Percentiles rank a stretch among this genome's conserved stretches.
phyloP scores from a whole-genome alignment of 64 coral and sea anemone species.

The Exaiptasia diaphana region DNA sequence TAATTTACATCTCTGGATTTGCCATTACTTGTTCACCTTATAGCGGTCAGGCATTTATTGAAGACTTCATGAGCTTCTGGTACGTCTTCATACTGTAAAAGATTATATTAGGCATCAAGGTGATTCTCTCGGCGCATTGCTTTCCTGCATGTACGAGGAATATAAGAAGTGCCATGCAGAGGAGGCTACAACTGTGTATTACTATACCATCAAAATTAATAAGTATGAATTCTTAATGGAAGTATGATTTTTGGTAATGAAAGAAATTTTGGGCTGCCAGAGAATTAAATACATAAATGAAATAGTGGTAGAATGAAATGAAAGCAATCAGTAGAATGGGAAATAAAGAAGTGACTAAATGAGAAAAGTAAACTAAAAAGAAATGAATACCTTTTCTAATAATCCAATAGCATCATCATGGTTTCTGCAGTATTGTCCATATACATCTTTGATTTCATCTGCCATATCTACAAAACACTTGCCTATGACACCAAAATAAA shows the following conservation, averaged over 20 bases:
- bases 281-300: background rate
- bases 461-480: conserved; percentile 93
- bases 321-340: background rate
- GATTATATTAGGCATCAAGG: background rate
- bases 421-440: conserved; percentile 88
- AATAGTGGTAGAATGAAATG: background rate
- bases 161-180: too few species aligned
- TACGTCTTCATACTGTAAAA: conserved; percentile 71
- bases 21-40: conserved; percentile 36
- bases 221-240: too few species aligned
- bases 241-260: too few species aligned
- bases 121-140: too few species aligned
- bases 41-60: conserved; percentile 66
- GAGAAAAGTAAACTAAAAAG: background rate
- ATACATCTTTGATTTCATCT: conserved; percentile 88
- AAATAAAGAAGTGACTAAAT: background rate
- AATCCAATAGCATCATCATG: conserved; percentile 91
- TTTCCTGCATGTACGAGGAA: too few species aligned
- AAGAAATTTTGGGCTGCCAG: too few species aligned
- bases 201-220: too few species aligned
- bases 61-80: conserved; percentile 75
- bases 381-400: conserved; percentile 69
- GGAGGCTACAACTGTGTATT: too few species aligned
- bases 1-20: background rate
- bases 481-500: conserved; percentile 22